Percentiles rank a stretch among this genome's conserved stretches.
Evolutionary conservation across 2,113 vertebrate species (phyloP).

Genomic region (Brachirus orientalis): DNA sequence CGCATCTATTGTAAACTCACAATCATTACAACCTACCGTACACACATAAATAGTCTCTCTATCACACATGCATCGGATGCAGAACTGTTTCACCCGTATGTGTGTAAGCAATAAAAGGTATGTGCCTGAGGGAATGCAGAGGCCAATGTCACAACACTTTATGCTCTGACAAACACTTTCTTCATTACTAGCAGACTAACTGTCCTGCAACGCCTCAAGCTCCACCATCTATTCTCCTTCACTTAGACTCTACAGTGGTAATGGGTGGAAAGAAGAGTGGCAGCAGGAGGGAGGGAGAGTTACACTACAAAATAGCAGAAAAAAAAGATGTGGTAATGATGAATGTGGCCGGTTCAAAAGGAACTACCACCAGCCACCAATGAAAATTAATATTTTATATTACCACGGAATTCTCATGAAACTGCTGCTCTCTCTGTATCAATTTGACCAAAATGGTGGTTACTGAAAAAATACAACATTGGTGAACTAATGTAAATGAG

Average conservation of each 20-base stretch:
- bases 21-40: no score
- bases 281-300: background rate
- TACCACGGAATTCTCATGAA: constrained; percentile 15
- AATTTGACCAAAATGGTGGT: constrained; percentile 1
- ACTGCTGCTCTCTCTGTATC: background rate
- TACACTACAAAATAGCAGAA: constrained; percentile 11
- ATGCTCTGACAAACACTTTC: constrained; percentile 62
- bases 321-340: constrained; percentile 24
- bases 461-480: constrained; percentile 12
- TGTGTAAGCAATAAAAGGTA: constrained; percentile 61
- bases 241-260: constrained; percentile 43
- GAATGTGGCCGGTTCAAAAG: constrained; percentile 26
- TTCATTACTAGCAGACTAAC: constrained; percentile 67
- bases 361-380: constrained; percentile 22
- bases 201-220: constrained; percentile 51
- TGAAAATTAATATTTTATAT: constrained; percentile 55
- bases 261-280: constrained; percentile 26
- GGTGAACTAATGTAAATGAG: constrained; percentile 9
- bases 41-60: background rate
- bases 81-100: constrained; percentile 33
- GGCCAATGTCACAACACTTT: constrained; percentile 58
- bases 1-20: background rate
- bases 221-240: constrained; percentile 49
- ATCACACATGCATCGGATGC: constrained; percentile 4
- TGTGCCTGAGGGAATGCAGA: constrained; percentile 44